Evolutionary conservation across 2,888 invertebrate genomes (phyloP).

Genomic region (Branchinecta sandiegonensis): DNA sequence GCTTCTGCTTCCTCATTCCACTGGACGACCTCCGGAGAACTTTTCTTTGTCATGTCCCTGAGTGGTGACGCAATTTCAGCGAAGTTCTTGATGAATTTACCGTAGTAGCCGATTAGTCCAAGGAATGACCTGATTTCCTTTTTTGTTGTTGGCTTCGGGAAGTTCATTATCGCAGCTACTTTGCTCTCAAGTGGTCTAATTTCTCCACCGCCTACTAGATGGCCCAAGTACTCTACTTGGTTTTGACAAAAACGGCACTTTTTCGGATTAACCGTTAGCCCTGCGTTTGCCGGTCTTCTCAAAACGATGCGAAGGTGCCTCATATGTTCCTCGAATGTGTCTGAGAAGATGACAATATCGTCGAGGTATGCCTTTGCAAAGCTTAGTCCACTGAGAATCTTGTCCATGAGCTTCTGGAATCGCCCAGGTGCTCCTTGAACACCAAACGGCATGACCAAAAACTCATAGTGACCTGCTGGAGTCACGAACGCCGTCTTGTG

Average conservation of each 20-base stretch:
- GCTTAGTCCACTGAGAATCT: neutral
- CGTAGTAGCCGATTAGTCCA: conserved; percentile 17
- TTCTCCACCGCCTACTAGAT: conserved; percentile 8
- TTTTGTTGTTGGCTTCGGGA: conserved; percentile 19
- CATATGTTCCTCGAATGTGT: conserved; percentile 16
- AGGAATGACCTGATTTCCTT: conserved; percentile 17
- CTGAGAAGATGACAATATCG: conserved; percentile 20
- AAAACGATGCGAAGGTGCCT: conserved; percentile 14
- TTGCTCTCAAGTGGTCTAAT: conserved; percentile 18
- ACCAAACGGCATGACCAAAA: conserved; percentile 26
- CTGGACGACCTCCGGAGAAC: no score
- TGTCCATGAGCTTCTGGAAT: conserved; percentile 24
- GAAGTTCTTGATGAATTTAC: conserved; percentile 17
- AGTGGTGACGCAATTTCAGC: conserved; percentile 19
- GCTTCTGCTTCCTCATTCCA: neutral
- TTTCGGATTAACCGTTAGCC: neutral
- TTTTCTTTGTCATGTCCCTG: conserved; percentile 18
- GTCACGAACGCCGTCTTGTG: conserved; percentile 29
- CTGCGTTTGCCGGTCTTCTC: neutral
- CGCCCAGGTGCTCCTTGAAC: conserved; percentile 21
- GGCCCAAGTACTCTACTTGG: conserved; percentile 16
- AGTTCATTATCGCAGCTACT: conserved; percentile 7
- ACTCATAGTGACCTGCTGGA: conserved; percentile 26
- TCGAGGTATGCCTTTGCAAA: conserved; percentile 14
- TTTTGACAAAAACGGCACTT: conserved; percentile 1